Conservation (phyloP, 1,140 invertebrate genomes). For the Sarcophaga peregrina region DNA sequence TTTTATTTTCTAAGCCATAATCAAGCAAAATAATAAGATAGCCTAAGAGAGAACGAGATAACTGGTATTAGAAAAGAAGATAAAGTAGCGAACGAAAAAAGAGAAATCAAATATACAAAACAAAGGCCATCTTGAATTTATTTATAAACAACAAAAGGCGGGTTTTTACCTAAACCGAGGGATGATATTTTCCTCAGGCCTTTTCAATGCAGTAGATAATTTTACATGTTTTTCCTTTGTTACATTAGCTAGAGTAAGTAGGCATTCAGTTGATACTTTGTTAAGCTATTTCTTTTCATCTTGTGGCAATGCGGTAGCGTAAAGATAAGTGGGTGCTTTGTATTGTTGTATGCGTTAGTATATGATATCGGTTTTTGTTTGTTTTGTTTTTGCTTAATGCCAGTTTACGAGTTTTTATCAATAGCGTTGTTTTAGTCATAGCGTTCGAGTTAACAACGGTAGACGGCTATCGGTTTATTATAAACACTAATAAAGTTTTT, state of each 20-base stretch:
- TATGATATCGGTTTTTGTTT: not conserved
- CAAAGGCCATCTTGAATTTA: conserved; percentile 35
- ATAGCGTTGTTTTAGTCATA: not conserved
- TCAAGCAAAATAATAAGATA: not conserved
- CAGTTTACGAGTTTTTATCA: conserved; percentile 34
- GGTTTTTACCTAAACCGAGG: not conserved
- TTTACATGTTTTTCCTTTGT: too few species aligned
- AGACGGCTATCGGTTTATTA: conserved; percentile 31
- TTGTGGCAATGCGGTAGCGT: not conserved
- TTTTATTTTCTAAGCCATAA: not conserved
- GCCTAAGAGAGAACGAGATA: not conserved
- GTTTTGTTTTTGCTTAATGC: not conserved
- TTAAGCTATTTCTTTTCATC: not conserved
- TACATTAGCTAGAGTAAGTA: not conserved
- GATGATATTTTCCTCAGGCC: not conserved
- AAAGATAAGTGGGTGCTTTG: not conserved
- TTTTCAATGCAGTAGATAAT: not conserved
- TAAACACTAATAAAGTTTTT: not conserved
- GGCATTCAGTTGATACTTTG: not conserved
- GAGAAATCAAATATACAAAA: conserved; percentile 2
- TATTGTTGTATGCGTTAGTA: not conserved
- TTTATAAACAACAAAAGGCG: not conserved
- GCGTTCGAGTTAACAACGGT: conserved; percentile 26
- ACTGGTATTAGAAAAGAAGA: not conserved
- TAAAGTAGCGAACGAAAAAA: not conserved